Base-by-base conservation (phyloP, 1,140 invertebrate species). In the Zophobas atratus region DNA sequence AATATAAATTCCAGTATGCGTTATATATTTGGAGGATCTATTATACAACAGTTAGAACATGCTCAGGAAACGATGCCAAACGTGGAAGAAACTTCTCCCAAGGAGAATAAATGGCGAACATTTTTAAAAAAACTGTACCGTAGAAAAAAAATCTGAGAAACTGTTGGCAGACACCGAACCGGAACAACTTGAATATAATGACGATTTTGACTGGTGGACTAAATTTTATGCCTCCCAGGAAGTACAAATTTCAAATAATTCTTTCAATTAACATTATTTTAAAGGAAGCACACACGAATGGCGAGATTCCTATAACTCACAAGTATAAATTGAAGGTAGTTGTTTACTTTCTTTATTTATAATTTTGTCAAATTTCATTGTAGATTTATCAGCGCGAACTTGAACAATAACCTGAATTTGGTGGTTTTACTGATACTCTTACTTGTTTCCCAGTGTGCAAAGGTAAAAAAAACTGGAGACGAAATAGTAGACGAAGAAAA, bases 361-460 rank as follows among this genome's bases (percentile, higher is more conserved):
- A 55, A 33, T 74, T 55, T 74, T 56, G 0, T n/a, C 33, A 3
- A 46, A 46, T 60, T 35, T 39, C 36, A 20, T 80, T 78, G 33
- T 78, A 95, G 91, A 91, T 97, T 80, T 96, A 93, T 85, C 82
- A 89, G 0, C 89, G 88, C 75, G 95, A 96, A 86, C 84, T 97
- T 77, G 96, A 97, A 85, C 86, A 86, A 60, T 92, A 95, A 82
- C 86, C 90, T 0, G 92, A 96, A 82, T 97, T 95, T 85, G 87
- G 90, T 1, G 91, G 90, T 20, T 95, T 97, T 76, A 90, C 91
- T 77, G 95, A 97, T 82, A 93, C 92, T 89, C 89, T 96, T 0
- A 88, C 92, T 63, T 92, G 91, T 6, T 93, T 96, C 76, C 90
- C 93, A 77, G 86, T 97, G 36, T 93, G 92, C 83, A 90, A 92